phyloP scores from a whole-genome alignment of 2,113 vertebrate genomes.

The Sapajus apella region DNA sequence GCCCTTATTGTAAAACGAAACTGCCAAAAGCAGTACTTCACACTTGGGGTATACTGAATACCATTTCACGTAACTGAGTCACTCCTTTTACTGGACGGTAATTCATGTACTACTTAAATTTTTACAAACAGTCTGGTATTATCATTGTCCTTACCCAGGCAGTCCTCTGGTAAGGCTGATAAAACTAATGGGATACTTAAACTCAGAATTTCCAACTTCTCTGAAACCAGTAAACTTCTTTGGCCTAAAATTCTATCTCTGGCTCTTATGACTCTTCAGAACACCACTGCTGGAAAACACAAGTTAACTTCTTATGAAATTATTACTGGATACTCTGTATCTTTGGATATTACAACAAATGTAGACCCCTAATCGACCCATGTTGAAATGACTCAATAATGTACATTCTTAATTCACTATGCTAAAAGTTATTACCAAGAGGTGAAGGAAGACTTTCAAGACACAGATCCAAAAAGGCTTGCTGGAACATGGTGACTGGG shows the following conservation, averaged over 20 bases:
- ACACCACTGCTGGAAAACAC: background rate
- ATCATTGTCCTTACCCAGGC: background rate
- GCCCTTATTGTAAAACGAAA: background rate
- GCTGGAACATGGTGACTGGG: background rate
- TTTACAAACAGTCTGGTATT: background rate
- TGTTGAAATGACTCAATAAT: background rate
- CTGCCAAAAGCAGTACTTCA: background rate
- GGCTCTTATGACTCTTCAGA: background rate
- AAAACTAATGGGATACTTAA: background rate
- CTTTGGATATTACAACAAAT: background rate
- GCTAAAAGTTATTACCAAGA: background rate
- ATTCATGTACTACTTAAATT: background rate
- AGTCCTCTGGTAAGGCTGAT: background rate
- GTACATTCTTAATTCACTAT: background rate
- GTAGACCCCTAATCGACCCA: background rate
- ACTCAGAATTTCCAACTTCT: background rate
- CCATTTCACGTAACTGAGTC: background rate
- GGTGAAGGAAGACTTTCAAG: background rate
- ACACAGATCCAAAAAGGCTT: background rate
- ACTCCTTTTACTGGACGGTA: background rate
- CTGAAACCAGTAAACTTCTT: background rate
- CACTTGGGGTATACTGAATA: background rate
- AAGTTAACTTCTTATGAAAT: background rate
- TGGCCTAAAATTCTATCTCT: background rate
- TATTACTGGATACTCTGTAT: background rate